Conservation (phyloP, 2,888 invertebrate genomes). For the Arctia plantaginis region DNA sequence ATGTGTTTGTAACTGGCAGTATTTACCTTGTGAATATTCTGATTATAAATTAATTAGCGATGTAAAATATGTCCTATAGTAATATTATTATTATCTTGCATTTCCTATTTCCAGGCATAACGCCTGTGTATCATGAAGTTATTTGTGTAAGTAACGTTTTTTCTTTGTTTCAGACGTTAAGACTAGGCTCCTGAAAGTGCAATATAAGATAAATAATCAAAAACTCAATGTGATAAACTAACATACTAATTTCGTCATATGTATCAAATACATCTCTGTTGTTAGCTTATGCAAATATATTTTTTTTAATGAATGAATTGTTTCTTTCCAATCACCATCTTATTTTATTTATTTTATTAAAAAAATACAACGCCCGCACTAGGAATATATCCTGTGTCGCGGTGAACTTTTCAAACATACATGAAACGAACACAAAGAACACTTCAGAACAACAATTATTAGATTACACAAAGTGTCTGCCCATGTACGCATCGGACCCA, state of each 20-base stretch:
- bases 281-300: conserved; percentile 41
- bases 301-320: conserved; percentile 16
- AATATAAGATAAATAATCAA: conserved; percentile 39
- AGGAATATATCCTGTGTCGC: too few species aligned
- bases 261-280: conserved; percentile 55
- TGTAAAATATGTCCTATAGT: too few species aligned
- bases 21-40: background rate
- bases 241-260: conserved; percentile 56
- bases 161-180: conserved; percentile 63
- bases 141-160: too few species aligned
- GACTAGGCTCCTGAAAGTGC: background rate
- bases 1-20: background rate
- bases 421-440: too few species aligned
- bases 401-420: too few species aligned
- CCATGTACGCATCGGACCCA: too few species aligned
- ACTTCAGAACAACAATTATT: too few species aligned
- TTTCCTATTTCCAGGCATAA: too few species aligned
- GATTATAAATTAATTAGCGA: too few species aligned
- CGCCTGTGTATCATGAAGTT: too few species aligned
- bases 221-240: conserved; percentile 70
- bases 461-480: too few species aligned
- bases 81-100: too few species aligned
- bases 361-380: background rate
- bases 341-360: background rate
- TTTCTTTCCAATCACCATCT: conserved; percentile 19